These are phyloP conservation scores for Penelope pileata DNA, from an alignment of 2,113 vertebrate species.

Conservation along the genomic window DNA sequence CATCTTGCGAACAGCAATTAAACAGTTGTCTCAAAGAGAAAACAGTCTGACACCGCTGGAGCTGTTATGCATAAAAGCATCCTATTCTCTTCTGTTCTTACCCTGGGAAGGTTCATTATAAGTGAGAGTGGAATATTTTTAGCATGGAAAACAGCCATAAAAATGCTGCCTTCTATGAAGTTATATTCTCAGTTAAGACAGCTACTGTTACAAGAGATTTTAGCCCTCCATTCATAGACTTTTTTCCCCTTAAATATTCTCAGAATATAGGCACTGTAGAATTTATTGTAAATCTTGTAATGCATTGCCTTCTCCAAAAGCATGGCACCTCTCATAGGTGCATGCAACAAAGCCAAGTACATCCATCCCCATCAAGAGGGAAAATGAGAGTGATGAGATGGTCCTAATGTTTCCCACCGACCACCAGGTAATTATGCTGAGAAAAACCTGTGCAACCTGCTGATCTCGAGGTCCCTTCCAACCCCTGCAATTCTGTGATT, in stretches of 20 bases:
- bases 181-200: background rate
- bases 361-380: background rate
- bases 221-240: background rate
- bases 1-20: background rate
- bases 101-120: background rate
- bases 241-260: background rate
- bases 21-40: background rate
- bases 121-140: background rate
- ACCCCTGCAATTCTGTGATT: no score
- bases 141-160: background rate
- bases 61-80: background rate
- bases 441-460: no score
- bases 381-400: background rate
- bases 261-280: background rate
- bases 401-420: background rate
- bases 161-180: background rate
- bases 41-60: background rate
- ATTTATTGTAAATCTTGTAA: background rate
- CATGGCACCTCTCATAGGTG: background rate
- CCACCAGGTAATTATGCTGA: background rate
- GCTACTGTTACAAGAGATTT: background rate
- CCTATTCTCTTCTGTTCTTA: background rate
- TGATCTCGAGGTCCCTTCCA: no score
- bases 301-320: background rate
- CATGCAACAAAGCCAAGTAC: fast-evolving